These are phyloP conservation scores for Adineta ricciae DNA, from an alignment of 2,888 invertebrate species.

Conservation along the genomic window DNA sequence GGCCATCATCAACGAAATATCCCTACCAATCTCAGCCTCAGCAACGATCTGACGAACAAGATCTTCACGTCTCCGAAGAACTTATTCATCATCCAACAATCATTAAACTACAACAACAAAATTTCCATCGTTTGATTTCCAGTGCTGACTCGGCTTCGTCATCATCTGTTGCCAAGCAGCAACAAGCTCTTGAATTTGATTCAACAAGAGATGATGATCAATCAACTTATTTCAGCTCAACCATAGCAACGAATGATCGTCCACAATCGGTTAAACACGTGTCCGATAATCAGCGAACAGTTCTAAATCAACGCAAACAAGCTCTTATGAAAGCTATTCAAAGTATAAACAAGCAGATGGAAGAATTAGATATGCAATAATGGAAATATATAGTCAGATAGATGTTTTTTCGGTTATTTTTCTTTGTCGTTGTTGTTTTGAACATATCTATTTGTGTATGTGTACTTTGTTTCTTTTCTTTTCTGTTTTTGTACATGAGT, in stretches of 20 bases:
- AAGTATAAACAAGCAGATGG: not conserved
- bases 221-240: not conserved
- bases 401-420: not conserved
- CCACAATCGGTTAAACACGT: not conserved
- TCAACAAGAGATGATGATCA: not conserved
- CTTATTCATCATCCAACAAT: not conserved
- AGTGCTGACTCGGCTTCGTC: not conserved
- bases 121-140: not conserved
- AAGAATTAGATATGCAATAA: not conserved
- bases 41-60: not conserved
- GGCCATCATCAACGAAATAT: not conserved
- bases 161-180: not conserved
- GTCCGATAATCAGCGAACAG: not conserved
- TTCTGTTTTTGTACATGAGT: not conserved
- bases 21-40: not conserved
- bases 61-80: not conserved
- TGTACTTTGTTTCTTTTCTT: not conserved
- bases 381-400: not conserved
- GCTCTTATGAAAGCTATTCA: constrained; percentile 4
- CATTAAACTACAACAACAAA: not conserved
- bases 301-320: not conserved
- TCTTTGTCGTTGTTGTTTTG: not conserved
- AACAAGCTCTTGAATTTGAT: not conserved
- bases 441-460: not conserved
- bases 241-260: not conserved